Evolutionary conservation across 2,797 vertebrate species (phyloP).

Genomic region (Galago senegalensis): DNA sequence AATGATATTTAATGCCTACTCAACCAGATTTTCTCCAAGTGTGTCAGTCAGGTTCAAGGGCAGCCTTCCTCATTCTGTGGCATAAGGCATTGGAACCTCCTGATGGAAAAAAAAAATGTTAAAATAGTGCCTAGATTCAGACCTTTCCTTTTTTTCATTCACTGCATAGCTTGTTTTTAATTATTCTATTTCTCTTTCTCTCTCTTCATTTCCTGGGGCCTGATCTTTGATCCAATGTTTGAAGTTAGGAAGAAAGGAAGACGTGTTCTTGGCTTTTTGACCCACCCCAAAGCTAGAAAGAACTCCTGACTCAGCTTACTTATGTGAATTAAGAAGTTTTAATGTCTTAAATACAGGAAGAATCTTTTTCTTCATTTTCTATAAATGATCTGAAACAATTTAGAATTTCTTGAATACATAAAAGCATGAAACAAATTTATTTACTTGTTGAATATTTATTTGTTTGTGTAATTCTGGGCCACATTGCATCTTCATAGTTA

Average conservation of each 20-base stretch:
- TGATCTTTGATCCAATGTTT: conserved; percentile 54
- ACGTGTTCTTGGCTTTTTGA: conserved; percentile 28
- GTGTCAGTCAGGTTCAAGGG: not conserved
- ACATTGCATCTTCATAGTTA: conserved; percentile 1
- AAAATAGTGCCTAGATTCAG: conserved; percentile 35
- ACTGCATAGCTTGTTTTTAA: conserved; percentile 38
- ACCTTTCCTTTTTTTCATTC: not conserved
- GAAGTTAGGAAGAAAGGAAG: conserved; percentile 50
- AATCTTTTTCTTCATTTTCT: conserved; percentile 8
- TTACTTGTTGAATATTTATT: not conserved
- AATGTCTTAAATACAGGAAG: not conserved
- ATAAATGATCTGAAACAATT: conserved; percentile 53
- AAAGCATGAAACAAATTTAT: conserved; percentile 59
- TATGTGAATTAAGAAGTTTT: conserved; percentile 41
- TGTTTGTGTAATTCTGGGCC: not conserved
- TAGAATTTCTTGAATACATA: conserved; percentile 30
- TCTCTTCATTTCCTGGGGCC: conserved; percentile 54
- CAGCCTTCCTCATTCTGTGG: not conserved
- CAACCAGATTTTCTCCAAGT: conserved; percentile 6
- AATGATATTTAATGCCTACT: not conserved
- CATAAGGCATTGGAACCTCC: not conserved
- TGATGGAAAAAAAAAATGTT: not conserved
- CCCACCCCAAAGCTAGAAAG: not conserved
- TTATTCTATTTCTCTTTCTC: conserved; percentile 48
- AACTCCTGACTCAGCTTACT: not conserved